phyloP scores from a whole-genome alignment of 2,888 invertebrate species.

The Thymelicus lineola region DNA sequence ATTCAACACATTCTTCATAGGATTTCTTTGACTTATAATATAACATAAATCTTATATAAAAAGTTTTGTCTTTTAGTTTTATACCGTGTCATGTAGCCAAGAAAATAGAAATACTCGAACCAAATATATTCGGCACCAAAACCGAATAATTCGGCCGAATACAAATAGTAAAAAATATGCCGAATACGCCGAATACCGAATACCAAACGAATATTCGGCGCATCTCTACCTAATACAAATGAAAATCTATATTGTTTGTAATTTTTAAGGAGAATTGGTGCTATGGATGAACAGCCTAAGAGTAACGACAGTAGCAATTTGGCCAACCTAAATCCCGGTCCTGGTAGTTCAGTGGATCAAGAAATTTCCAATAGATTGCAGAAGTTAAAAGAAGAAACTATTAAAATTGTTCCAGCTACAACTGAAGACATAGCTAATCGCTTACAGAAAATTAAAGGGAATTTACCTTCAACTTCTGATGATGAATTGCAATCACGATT shows the following conservation, averaged over 20 bases:
- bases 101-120: too few relatives aligned
- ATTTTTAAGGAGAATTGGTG: conserved; percentile 51
- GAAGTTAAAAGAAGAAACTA: conserved; percentile 87
- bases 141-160: too few relatives aligned
- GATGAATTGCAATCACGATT: conserved; percentile 87
- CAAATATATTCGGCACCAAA: too few relatives aligned
- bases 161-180: too few relatives aligned
- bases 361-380: conserved; percentile 88
- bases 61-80: too few relatives aligned
- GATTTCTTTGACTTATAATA: too few relatives aligned
- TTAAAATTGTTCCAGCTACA: conserved; percentile 45
- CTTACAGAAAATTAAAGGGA: conserved; percentile 66
- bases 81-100: too few relatives aligned
- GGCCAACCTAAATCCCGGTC: conserved; percentile 45
- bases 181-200: too few relatives aligned
- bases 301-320: not conserved
- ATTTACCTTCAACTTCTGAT: conserved; percentile 81
- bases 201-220: too few relatives aligned
- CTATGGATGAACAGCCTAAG: conserved; percentile 18
- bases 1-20: too few relatives aligned
- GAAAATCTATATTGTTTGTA: not conserved
- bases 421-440: conserved; percentile 62
- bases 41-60: too few relatives aligned
- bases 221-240: not conserved
- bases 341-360: conserved; percentile 81